A percentile compares a stretch with the other conserved stretches of the same genome.
Conservation (phyloP, 2,113 vertebrate genomes). For the Melanerpes aurifrons region DNA sequence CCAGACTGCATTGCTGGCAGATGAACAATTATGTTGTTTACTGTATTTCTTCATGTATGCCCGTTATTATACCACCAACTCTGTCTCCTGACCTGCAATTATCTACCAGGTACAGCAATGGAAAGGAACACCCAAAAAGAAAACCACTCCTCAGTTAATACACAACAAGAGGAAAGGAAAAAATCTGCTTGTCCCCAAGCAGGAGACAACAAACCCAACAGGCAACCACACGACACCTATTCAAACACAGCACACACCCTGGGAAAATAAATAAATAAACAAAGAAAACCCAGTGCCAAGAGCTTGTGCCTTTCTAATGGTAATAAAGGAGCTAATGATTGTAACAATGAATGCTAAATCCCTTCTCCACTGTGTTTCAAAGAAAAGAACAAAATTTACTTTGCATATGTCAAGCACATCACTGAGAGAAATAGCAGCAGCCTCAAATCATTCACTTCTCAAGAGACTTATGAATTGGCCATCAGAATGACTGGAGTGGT, state of each 20-base stretch:
- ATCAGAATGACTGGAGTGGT: neutral
- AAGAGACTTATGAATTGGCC: slow-evolving; percentile 37
- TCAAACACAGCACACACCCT: neutral
- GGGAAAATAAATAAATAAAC: slow-evolving; percentile 24
- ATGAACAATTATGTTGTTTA: slow-evolving; percentile 41
- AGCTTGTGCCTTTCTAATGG: neutral
- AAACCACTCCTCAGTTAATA: slow-evolving; percentile 41
- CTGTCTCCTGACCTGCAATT: slow-evolving; percentile 50
- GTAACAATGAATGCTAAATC: slow-evolving; percentile 32
- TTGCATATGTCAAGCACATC: slow-evolving; percentile 27
- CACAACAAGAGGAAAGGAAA: slow-evolving; percentile 14
- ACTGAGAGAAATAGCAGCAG: slow-evolving; percentile 28
- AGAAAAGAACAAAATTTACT: slow-evolving; percentile 51
- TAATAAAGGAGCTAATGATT: slow-evolving; percentile 6
- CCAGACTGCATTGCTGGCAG: slow-evolving; percentile 38
- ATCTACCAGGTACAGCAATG: slow-evolving; percentile 63
- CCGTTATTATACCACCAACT: slow-evolving; percentile 60
- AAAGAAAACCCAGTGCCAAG: neutral
- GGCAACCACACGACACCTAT: neutral
- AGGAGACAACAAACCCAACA: slow-evolving; percentile 22
- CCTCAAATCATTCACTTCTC: slow-evolving; percentile 22
- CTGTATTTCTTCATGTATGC: slow-evolving; percentile 39
- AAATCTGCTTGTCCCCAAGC: neutral
- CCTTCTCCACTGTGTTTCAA: slow-evolving; percentile 24
- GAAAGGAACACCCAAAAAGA: slow-evolving; percentile 43